Base-by-base conservation (phyloP, 2,888 invertebrate species). In the Brassicogethes aeneus region DNA sequence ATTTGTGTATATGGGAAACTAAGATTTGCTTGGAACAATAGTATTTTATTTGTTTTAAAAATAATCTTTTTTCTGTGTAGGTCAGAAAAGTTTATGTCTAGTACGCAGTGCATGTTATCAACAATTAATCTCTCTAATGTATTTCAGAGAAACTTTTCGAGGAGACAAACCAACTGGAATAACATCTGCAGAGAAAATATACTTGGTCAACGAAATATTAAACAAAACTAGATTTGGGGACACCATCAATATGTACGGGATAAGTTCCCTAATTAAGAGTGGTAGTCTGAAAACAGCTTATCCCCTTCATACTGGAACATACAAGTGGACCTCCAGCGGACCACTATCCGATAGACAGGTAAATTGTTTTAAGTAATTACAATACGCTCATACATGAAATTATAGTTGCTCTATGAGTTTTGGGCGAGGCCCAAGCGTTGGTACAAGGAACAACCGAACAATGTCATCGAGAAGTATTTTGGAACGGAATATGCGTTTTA, bases 401-500 rank as follows among this genome's bases (percentile, higher is more conserved):
- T 44, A n/a, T 48, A 79, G 75, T 57, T 77, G 23, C 59, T 80
- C 42, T 72, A 71, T 52, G 66, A 71, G 45, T 71, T 73, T 45
- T 82, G 82, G 82, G 77, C 76, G 3, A 66, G 66, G 37, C 66
- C 70, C n/a, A 56, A 61, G 16, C 66, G 67, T 40, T 72, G 73
- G 65, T 73, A 72, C 57, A 78, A 76, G 59, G 68, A 70, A 34
- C 80, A 81, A 57, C 80, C 81, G 0, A 54, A 80, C 7, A 72
- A 76, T 56, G 61, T 77, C 31, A 70, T 81, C 17, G 66, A 74
- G 44, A 67, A 71, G 47, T 77, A 77, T 56, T 74, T 71, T 53
- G 76, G 76, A 3, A 70, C 74, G 23, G 73, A 76, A 61, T 65
- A 74, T 17, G 73, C 69, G 0, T 65, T 77, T 40, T 77, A 75